phyloP scores from a whole-genome alignment of 2,797 vertebrate species.

The Dermochelys coriacea region DNA sequence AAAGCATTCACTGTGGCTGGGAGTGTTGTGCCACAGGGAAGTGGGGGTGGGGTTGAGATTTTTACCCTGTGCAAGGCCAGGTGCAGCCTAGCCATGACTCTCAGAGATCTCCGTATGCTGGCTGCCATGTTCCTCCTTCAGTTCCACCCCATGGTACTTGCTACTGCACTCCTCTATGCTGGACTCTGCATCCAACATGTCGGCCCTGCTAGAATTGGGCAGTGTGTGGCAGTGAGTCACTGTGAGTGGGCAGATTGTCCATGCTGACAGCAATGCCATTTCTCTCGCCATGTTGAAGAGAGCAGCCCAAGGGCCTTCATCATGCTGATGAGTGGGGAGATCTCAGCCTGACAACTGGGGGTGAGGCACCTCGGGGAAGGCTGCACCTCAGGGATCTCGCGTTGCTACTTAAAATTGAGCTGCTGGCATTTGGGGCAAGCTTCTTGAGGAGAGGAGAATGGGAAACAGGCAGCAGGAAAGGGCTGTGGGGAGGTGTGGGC shows the following conservation, averaged over 20 bases:
- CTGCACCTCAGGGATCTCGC: not conserved
- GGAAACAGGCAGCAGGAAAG: not conserved
- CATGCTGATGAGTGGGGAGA: not conserved
- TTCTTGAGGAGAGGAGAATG: not conserved
- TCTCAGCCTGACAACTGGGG: not conserved
- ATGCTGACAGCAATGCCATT: not conserved
- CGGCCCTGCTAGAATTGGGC: too few species aligned
- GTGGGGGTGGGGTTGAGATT: not conserved
- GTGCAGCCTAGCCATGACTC: not conserved
- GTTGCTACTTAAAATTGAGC: not conserved
- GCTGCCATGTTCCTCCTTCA: not conserved
- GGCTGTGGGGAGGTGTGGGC: too few species aligned
- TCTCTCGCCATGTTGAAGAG: accelerated
- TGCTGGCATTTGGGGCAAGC: not conserved
- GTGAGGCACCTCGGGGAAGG: not conserved
- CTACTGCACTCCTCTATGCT: not conserved
- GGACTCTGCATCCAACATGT: too few species aligned
- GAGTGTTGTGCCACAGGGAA: not conserved
- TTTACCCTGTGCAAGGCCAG: not conserved
- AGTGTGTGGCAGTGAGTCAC: too few species aligned
- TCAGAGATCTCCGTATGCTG: not conserved
- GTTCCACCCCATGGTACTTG: not conserved
- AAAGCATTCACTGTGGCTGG: not conserved
- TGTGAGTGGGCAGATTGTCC: not conserved
- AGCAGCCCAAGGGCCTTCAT: not conserved